Conservation (phyloP, 2,113 vertebrate species). For the Pluvianellus socialis region DNA sequence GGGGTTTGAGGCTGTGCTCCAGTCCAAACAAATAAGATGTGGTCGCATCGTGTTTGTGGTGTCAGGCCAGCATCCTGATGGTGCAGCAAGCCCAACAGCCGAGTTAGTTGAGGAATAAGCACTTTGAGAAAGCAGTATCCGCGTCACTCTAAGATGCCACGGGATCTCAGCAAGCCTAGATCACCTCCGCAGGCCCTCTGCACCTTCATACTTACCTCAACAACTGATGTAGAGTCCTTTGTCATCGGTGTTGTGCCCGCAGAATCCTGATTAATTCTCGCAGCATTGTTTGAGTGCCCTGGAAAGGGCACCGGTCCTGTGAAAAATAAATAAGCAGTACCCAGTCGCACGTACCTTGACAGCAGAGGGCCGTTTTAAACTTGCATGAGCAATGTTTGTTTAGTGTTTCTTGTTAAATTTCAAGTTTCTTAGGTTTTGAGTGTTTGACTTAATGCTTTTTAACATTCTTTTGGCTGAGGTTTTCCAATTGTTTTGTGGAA, state of each 20-base stretch:
- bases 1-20: neutral
- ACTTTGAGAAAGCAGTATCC: neutral
- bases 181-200: neutral
- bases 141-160: rapidly evolving
- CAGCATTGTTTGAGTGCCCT: neutral
- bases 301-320: neutral
- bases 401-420: neutral
- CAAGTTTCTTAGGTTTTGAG: neutral
- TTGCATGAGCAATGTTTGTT: neutral
- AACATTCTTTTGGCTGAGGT: neutral
- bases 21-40: neutral
- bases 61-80: neutral
- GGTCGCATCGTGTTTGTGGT: neutral
- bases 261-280: neutral
- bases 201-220: neutral
- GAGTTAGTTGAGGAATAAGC: neutral
- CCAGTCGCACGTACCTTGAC: neutral
- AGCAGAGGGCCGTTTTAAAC: neutral
- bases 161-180: neutral
- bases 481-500: neutral
- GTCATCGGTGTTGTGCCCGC: neutral
- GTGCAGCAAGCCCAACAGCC: neutral
- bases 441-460: neutral
- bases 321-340: slow-evolving; percentile 23
- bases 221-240: neutral